These are phyloP conservation scores for Chiloscyllium punctatum DNA, from an alignment of 2,797 vertebrate genomes.

Conservation along the genomic window DNA sequence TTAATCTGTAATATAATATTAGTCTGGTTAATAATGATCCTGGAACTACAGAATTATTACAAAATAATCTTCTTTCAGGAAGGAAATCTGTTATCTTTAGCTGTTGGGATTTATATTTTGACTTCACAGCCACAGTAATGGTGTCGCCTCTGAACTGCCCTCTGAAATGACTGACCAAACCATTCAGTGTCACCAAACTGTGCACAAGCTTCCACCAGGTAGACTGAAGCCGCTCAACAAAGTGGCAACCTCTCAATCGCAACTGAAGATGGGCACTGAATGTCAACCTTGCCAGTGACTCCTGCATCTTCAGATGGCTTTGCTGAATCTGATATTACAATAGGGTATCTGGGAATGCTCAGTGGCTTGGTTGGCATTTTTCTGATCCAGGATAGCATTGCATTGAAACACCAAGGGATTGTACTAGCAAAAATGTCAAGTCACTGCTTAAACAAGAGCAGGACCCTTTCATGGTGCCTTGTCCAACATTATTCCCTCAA, in stretches of 20 bases:
- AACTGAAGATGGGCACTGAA: too few species aligned
- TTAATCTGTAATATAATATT: neutral
- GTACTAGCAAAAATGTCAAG: neutral
- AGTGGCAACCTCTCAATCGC: too few species aligned
- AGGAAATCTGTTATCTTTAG: neutral
- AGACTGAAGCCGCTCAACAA: neutral
- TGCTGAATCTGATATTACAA: neutral
- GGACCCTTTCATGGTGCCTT: neutral
- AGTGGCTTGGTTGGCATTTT: neutral
- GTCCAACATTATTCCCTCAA: neutral
- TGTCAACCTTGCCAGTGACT: too few species aligned
- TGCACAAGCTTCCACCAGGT: too few species aligned
- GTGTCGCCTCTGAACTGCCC: neutral
- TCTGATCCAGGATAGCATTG: neutral
- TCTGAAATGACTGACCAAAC: neutral
- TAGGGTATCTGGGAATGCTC: neutral
- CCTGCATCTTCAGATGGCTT: too few species aligned
- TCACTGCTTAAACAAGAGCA: neutral
- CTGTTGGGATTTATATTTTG: neutral
- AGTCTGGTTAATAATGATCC: neutral
- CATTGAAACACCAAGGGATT: neutral
- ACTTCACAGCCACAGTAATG: neutral
- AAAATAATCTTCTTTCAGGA: neutral
- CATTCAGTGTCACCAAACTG: neutral
- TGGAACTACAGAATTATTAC: neutral